A percentile compares a stretch with the other conserved stretches of the same genome.
These are phyloP conservation scores for Diadromus collaris DNA, from an alignment of 2,888 invertebrate species.

Conservation along the genomic window DNA sequence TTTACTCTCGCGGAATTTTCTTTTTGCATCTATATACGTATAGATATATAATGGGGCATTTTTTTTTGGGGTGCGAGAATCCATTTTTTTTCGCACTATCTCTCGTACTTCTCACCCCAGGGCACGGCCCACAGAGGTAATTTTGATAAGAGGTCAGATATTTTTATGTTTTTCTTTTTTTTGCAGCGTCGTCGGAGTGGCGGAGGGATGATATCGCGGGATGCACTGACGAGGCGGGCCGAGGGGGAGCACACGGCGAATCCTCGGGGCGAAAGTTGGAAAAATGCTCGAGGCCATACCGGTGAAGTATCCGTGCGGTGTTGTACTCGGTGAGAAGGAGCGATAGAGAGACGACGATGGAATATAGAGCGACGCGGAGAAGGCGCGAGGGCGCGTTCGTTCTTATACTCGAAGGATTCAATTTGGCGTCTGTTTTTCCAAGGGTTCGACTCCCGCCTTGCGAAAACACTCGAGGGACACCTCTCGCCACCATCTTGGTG, in stretches of 20 bases:
- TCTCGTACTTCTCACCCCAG: background rate
- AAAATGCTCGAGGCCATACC: constrained; percentile 64
- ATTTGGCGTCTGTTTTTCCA: constrained; percentile 80
- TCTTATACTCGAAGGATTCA: constrained; percentile 78
- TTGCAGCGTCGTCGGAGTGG: background rate
- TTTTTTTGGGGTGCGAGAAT: constrained; percentile 12
- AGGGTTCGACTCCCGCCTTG: constrained; percentile 80
- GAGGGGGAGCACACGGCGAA: constrained; percentile 56
- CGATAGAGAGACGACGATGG: constrained; percentile 46
- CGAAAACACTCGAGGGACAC: constrained; percentile 79
- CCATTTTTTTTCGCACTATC: constrained; percentile 8
- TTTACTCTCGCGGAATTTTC: constrained; percentile 10
- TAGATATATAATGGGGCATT: background rate
- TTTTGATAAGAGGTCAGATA: constrained; percentile 10
- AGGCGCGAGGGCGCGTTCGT: constrained; percentile 67
- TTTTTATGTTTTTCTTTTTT: background rate
- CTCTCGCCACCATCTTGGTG: constrained; percentile 70
- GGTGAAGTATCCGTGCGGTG: constrained; percentile 42
- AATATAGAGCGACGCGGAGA: constrained; percentile 56
- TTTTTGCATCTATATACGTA: background rate
- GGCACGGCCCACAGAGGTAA: background rate
- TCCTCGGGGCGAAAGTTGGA: constrained; percentile 56
- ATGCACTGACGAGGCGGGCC: constrained; percentile 54
- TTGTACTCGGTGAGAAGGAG: constrained; percentile 44
- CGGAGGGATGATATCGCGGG: constrained; percentile 14